These are phyloP conservation scores for Parnassius smintheus DNA, from an alignment of 2,888 invertebrate genomes.

Conservation along the genomic window DNA sequence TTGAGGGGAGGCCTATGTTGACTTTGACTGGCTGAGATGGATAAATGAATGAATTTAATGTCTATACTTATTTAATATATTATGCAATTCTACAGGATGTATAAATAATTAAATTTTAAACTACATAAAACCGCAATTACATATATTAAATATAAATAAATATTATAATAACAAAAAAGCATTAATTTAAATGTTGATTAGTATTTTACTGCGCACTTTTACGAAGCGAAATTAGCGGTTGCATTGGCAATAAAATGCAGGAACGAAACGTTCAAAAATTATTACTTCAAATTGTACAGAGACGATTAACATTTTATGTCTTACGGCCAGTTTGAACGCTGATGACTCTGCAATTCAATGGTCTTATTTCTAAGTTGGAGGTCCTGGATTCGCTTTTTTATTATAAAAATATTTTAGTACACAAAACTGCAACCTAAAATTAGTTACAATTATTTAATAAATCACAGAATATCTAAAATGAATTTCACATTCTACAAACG, in stretches of 20 bases:
- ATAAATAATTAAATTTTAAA: too few relatives aligned
- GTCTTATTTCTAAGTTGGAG: not conserved
- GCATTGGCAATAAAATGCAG: conserved; percentile 6
- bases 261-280: conserved; percentile 11
- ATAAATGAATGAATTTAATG: too few relatives aligned
- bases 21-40: too few relatives aligned
- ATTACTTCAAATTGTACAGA: conserved; percentile 15
- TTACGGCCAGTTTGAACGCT: conserved; percentile 1
- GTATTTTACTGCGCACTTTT: conserved; percentile 19
- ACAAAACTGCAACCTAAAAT: too few relatives aligned
- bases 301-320: conserved; percentile 14
- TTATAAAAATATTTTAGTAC: too few relatives aligned
- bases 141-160: conserved; percentile 6
- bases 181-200: conserved; percentile 11
- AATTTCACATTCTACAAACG: too few relatives aligned
- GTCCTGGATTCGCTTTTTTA: not conserved
- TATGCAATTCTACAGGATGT: too few relatives aligned
- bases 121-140: not conserved
- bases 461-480: too few relatives aligned
- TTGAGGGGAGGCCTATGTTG: too few relatives aligned
- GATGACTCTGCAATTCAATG: not conserved
- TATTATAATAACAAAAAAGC: conserved; percentile 7
- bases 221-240: conserved; percentile 19
- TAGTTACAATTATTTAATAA: too few relatives aligned
- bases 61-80: not conserved